These are phyloP conservation scores for Enteromius mattozi DNA, from an alignment of 2,797 vertebrate genomes.

Conservation along the genomic window DNA sequence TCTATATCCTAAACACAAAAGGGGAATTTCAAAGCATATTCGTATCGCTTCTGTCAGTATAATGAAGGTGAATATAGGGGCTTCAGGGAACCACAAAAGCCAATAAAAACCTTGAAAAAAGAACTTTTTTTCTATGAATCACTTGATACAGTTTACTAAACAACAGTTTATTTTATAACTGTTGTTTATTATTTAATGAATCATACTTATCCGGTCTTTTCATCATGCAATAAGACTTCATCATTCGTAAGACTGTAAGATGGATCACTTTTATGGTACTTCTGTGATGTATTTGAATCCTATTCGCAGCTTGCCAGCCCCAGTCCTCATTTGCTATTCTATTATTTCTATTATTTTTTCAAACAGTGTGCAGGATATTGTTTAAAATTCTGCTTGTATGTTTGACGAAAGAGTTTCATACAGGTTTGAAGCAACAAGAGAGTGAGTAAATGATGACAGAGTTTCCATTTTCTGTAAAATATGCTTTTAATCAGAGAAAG, in stretches of 20 bases:
- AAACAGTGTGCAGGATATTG: background rate
- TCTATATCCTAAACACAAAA: background rate
- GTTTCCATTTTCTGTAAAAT: background rate
- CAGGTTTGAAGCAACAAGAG: background rate
- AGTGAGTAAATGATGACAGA: conserved; percentile 1
- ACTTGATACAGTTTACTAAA: background rate
- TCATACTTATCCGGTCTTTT: background rate
- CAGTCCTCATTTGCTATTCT: background rate
- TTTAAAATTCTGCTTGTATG: conserved; percentile 2
- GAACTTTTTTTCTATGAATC: background rate
- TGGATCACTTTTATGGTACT: background rate
- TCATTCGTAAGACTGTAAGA: background rate
- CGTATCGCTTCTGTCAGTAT: background rate
- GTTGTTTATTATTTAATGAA: background rate
- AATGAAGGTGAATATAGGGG: background rate
- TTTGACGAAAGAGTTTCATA: background rate
- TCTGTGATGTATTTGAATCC: background rate
- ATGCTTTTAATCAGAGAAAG: background rate
- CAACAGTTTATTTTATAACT: background rate
- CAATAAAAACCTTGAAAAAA: background rate
- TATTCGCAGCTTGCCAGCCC: background rate
- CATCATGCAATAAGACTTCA: background rate
- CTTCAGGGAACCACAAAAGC: background rate
- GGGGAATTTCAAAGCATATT: background rate
- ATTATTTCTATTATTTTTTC: background rate